Evolutionary conservation across 1,140 invertebrate species (phyloP).

Genomic region (Trichonephila inaurata): DNA sequence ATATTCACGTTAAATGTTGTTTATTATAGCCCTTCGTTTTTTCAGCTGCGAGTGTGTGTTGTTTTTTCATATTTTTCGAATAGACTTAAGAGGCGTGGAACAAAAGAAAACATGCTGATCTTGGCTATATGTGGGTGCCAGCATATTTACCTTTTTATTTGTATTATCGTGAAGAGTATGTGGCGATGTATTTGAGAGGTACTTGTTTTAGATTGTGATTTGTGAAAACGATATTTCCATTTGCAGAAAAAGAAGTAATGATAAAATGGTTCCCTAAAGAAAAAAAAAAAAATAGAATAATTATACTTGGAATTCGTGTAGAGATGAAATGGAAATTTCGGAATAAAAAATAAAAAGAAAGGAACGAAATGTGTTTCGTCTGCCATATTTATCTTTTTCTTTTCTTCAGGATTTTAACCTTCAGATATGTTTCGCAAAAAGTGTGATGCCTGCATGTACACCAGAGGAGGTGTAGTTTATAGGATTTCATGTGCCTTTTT

Average conservation of each 20-base stretch:
- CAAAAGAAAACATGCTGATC: background rate
- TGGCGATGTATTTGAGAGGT: background rate
- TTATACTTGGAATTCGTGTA: background rate
- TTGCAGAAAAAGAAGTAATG: background rate
- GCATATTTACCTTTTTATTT: slow-evolving; percentile 17
- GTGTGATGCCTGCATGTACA: too few relatives aligned
- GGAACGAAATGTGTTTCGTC: background rate
- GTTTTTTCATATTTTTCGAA: background rate
- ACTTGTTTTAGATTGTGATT: background rate
- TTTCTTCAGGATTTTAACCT: background rate
- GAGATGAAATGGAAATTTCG: background rate
- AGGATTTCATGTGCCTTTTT: too few relatives aligned
- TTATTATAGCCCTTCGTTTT: slow-evolving; percentile 12
- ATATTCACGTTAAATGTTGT: slow-evolving; percentile 7
- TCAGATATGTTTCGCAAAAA: background rate
- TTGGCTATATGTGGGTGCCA: slow-evolving; percentile 2
- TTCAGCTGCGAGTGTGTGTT: background rate
- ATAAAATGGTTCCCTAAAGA: background rate
- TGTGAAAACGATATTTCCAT: background rate
- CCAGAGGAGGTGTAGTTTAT: too few relatives aligned
- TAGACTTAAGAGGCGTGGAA: background rate
- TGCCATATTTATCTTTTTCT: background rate
- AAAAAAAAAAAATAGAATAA: background rate
- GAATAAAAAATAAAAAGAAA: background rate
- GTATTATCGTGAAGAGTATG: background rate